Evolutionary conservation across 37 sponge, comb jelly and placozoan genomes (phyloP).

Genomic region (Cladorhizidae sp.): DNA sequence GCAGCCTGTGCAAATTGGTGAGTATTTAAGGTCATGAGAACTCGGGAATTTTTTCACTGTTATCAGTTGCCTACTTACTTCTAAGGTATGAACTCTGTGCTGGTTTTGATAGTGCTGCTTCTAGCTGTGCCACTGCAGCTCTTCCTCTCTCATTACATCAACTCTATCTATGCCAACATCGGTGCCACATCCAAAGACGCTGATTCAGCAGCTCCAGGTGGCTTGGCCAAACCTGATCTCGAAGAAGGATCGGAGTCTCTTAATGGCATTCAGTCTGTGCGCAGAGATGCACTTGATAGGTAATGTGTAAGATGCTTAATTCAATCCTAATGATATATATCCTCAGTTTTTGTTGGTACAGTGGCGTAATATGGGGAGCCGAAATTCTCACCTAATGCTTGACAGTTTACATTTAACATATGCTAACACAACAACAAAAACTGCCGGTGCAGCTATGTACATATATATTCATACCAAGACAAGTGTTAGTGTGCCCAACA

Average conservation of each 20-base stretch:
- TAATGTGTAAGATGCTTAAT: background rate
- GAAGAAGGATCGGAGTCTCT: background rate
- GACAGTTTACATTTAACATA: too few species aligned
- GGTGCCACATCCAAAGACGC: background rate
- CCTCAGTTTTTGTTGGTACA: background rate
- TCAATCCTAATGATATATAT: background rate
- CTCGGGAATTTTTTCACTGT: background rate
- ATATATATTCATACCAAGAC: too few species aligned
- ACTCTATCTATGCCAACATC: background rate
- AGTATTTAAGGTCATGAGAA: background rate
- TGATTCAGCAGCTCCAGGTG: background rate
- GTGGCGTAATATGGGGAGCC: too few species aligned
- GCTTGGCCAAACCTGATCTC: background rate
- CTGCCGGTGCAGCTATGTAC: too few species aligned
- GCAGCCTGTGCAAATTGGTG: conserved; percentile 7
- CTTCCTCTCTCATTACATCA: conserved; percentile 43
- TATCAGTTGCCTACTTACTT: background rate
- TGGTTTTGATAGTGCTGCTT: conserved; percentile 55
- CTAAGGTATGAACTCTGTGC: conserved; percentile 47
- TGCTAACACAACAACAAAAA: too few species aligned
- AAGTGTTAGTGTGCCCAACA: too few species aligned
- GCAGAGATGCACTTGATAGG: conserved; percentile 5
- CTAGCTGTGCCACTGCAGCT: conserved; percentile 66
- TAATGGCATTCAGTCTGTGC: conserved; percentile 11
- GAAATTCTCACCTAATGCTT: too few species aligned